phyloP scores from a whole-genome alignment of 2,888 invertebrate genomes.

The Heliconius cydno region DNA sequence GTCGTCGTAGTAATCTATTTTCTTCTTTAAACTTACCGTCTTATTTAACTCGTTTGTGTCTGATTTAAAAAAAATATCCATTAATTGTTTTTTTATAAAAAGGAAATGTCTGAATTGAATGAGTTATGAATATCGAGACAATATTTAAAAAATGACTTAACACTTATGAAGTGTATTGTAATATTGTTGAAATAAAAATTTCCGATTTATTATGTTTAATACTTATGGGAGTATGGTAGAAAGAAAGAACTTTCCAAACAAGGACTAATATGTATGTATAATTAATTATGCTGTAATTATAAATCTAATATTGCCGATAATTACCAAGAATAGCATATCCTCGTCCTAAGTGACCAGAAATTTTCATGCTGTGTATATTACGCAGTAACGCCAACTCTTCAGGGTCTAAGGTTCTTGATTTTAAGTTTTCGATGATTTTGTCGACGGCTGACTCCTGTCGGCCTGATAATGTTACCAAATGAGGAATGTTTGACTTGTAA shows the following conservation, averaged over 20 bases:
- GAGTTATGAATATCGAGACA: no score
- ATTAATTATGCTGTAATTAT: no score
- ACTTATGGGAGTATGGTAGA: no score
- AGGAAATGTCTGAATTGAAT: not conserved
- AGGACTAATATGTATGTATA: no score
- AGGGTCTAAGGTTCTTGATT: slow-evolving; percentile 64
- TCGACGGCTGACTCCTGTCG: slow-evolving; percentile 60
- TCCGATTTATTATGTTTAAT: no score
- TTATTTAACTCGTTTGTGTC: slow-evolving; percentile 57
- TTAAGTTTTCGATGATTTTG: slow-evolving; percentile 59
- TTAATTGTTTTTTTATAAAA: not conserved
- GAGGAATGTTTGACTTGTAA: slow-evolving; percentile 63
- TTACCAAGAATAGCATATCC: slow-evolving; percentile 66
- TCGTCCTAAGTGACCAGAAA: slow-evolving; percentile 68
- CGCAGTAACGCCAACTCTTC: slow-evolving; percentile 69
- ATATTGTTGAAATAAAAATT: no score
- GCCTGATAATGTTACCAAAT: slow-evolving; percentile 63
- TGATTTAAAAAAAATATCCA: slow-evolving; percentile 37
- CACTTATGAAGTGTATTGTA: no score
- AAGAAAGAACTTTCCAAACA: no score
- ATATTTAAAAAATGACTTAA: no score
- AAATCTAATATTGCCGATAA: not conserved
- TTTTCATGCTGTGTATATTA: slow-evolving; percentile 62
- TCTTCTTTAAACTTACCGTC: slow-evolving; percentile 58
- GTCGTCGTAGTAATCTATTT: slow-evolving; percentile 59